Evolutionary conservation across 2,113 vertebrate genomes (phyloP).

Genomic region (Lycaon pictus): DNA sequence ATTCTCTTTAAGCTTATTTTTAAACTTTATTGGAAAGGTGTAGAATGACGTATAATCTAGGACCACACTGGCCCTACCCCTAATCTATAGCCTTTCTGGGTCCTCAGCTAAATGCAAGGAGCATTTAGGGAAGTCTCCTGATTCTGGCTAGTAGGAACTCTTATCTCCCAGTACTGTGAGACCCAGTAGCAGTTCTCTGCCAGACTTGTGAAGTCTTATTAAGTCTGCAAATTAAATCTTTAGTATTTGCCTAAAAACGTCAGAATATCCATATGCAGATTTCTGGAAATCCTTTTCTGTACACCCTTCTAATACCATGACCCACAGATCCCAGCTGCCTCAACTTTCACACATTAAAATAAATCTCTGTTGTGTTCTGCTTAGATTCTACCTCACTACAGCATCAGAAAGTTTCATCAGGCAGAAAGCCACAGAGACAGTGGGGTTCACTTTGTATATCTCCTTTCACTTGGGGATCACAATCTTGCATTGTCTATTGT

Average conservation of each 20-base stretch:
- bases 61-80: background rate
- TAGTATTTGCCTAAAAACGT: background rate
- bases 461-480: background rate
- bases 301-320: background rate
- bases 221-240: background rate
- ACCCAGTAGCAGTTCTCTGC: background rate
- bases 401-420: background rate
- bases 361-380: background rate
- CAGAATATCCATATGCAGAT: background rate
- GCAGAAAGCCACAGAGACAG: background rate
- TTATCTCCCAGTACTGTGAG: background rate
- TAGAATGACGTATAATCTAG: background rate
- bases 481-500: background rate
- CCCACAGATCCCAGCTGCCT: background rate
- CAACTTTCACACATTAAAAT: background rate
- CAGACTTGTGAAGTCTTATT: background rate
- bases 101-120: background rate
- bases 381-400: background rate
- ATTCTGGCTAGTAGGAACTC: background rate
- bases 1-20: background rate
- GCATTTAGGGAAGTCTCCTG: background rate
- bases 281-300: background rate
- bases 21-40: background rate
- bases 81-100: background rate
- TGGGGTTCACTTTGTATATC: background rate